Evolutionary conservation across 2,113 vertebrate genomes (phyloP).

Genomic region (Peromyscus polionotus): DNA sequence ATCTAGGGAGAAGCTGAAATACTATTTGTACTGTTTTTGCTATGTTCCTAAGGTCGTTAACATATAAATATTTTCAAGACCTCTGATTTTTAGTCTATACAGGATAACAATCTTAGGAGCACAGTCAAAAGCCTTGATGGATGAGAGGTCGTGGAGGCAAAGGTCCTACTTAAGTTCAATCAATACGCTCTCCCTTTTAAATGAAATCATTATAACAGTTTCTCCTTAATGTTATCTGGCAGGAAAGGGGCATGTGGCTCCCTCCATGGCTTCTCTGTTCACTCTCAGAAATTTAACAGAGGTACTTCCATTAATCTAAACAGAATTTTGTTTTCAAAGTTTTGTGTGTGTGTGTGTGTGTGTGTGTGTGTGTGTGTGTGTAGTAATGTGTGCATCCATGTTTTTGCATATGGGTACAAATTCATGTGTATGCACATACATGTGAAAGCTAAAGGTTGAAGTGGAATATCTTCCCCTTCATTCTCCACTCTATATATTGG

Average conservation of each 20-base stretch:
- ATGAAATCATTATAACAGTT: neutral
- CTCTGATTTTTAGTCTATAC: constrained; percentile 24
- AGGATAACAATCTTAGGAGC: neutral
- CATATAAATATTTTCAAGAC: constrained; percentile 39
- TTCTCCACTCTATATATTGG: neutral
- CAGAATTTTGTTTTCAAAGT: neutral
- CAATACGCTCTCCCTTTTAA: neutral
- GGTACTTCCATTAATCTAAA: neutral
- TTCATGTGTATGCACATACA: neutral
- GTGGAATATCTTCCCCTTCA: no score
- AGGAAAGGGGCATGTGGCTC: neutral
- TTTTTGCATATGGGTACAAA: no score
- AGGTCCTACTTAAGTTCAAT: neutral
- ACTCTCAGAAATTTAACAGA: neutral
- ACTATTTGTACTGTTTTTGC: neutral
- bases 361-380: neutral
- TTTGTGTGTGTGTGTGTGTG: neutral
- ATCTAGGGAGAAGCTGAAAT: constrained; percentile 16
- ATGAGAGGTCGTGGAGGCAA: neutral
- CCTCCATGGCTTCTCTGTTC: neutral
- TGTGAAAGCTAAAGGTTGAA: neutral
- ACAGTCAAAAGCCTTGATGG: constrained; percentile 8
- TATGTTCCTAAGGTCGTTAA: constrained; percentile 4
- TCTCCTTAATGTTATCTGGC: constrained; percentile 8
- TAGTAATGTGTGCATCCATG: neutral